phyloP scores from a whole-genome alignment of 2,797 vertebrate species.

The Melanogrammus aeglefinus region DNA sequence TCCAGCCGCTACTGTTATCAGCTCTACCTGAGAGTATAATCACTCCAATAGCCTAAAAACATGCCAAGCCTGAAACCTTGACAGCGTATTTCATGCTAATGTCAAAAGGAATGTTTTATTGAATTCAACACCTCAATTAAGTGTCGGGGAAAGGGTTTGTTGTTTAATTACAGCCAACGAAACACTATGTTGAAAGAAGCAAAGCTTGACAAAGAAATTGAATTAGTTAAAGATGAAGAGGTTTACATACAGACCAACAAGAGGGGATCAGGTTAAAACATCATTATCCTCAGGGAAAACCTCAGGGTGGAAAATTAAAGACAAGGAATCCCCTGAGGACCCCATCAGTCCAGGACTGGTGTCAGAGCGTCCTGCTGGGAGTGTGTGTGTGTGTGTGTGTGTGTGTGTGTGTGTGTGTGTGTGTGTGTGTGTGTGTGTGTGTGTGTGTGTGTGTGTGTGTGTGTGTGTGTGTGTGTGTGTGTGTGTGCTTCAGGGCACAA shows the following conservation, averaged over 20 bases:
- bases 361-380: neutral
- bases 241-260: neutral
- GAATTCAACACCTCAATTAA: neutral
- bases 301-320: constrained; percentile 30
- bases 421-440: neutral
- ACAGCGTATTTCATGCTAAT: no score
- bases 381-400: no score
- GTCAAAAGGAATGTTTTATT: neutral
- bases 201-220: neutral
- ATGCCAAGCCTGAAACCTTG: no score
- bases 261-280: neutral
- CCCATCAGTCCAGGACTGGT: no score
- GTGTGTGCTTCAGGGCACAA: constrained; percentile 21
- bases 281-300: constrained; percentile 22
- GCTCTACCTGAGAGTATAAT: no score
- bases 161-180: neutral
- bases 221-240: neutral
- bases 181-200: neutral
- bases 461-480: neutral
- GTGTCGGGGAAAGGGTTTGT: neutral
- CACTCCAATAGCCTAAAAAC: no score
- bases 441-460: neutral
- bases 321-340: neutral
- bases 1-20: no score
- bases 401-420: neutral